Base-by-base conservation (phyloP, 2,797 vertebrate species). In the Eulemur mongoz region DNA sequence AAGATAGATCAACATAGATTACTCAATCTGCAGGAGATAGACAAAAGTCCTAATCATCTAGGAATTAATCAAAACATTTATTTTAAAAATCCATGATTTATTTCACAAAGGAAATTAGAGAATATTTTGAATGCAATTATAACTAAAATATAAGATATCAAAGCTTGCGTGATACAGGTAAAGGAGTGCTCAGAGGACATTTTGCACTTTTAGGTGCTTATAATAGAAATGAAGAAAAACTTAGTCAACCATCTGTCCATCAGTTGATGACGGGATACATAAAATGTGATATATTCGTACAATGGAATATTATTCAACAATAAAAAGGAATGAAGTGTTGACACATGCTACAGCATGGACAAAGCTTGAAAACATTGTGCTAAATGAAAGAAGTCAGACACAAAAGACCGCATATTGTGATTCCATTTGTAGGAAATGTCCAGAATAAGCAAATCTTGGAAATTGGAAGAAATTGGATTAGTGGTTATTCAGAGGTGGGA, bases 131-230 rank as follows among this genome's bases (percentile, higher is more conserved):
- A n/a, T 79, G 20, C 1, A 32, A 89, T 86, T 87, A 59, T 78
- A 87, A 78, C 69, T 27, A 94, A 89, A 95, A 89, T 92, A 35
- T 43, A 78, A 73, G 30, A 67, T 88, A 43, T 7, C 30, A 75
- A 80, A 75, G 30, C 79, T 72, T 57, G n/a, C 25, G 7, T 78
- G 48, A 63, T 91, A 3, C 14, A 83, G 4, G 35, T n/a, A 65
- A 22, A 48, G 23, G 4, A 63, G 23, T 45, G 20, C 13, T 76
- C 87, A 93, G 38, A 94, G 9, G 20, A 27, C 80, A 89, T 83
- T 91, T 91, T 45, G 25, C 1, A 83, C 48, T 40, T 79, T 73
- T 86, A 86, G 57, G 15, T 86, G 27, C 17, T 61, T 43, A 4
- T 40, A n/a, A 38, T 67, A 92, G 38, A 57, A 90, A 59, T 70